phyloP scores from a whole-genome alignment of 2,797 vertebrate species.

The Danio tinwini region DNA sequence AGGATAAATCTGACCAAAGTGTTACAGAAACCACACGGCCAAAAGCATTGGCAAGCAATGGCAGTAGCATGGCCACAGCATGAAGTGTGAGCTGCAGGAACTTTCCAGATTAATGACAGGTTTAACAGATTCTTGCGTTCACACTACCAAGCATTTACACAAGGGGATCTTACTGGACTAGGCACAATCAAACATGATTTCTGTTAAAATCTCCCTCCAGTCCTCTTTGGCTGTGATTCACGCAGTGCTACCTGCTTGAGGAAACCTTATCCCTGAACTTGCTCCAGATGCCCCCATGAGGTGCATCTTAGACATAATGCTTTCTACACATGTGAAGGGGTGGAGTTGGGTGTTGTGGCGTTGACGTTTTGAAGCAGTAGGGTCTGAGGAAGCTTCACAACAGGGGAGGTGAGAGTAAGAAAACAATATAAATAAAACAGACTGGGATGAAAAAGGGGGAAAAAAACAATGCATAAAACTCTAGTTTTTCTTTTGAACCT shows the following conservation, averaged over 20 bases:
- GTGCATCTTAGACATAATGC: slow-evolving; percentile 60
- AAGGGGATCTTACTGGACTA: slow-evolving; percentile 35
- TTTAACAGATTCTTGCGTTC: slow-evolving; percentile 41
- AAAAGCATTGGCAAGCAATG: slow-evolving; percentile 23
- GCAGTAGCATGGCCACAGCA: not conserved
- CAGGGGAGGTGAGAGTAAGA: not conserved
- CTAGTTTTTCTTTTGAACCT: slow-evolving; percentile 13
- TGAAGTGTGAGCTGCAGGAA: not conserved
- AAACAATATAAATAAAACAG: slow-evolving; percentile 4
- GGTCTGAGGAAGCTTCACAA: slow-evolving; percentile 8
- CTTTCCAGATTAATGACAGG: slow-evolving; percentile 29
- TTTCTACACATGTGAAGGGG: slow-evolving; percentile 65
- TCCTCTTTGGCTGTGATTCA: slow-evolving; percentile 55
- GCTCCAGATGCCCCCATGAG: slow-evolving; percentile 28
- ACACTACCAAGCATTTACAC: slow-evolving; percentile 31
- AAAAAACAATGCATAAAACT: not conserved
- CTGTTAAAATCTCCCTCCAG: slow-evolving; percentile 9
- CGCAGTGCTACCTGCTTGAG: slow-evolving; percentile 50
- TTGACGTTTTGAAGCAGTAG: slow-evolving; percentile 35
- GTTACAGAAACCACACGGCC: slow-evolving; percentile 5
- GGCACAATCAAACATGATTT: slow-evolving; percentile 52
- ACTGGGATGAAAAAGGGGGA: not conserved
- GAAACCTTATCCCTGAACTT: slow-evolving; percentile 57
- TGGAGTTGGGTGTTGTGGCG: slow-evolving; percentile 55
- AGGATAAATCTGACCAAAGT: slow-evolving; percentile 18